Percentiles rank a stretch among this genome's conserved stretches.
phyloP scores from a whole-genome alignment of 2,113 vertebrate genomes.

The Cololabis saira region DNA sequence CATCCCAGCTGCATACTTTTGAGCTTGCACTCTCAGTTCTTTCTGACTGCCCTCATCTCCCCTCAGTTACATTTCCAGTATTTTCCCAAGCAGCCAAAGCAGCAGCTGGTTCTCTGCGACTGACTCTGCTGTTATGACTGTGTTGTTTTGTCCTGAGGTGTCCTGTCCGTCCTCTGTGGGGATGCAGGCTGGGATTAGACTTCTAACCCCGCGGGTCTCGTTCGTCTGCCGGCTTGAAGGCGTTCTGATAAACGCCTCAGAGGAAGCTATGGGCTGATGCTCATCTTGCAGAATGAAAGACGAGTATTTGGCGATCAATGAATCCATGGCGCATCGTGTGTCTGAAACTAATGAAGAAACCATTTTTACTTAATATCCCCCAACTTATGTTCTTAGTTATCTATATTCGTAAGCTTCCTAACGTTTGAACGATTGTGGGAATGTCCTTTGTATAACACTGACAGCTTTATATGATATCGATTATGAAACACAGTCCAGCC shows the following conservation, averaged over 20 bases:
- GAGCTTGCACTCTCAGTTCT: constrained; percentile 12
- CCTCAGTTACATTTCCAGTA: constrained; percentile 19
- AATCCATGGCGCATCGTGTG: background rate
- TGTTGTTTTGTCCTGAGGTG: constrained; percentile 40
- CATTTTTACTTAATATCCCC: no score
- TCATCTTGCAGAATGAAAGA: background rate
- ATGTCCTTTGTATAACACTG: no score
- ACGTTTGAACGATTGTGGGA: no score
- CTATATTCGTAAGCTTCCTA: no score
- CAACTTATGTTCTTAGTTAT: no score
- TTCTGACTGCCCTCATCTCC: background rate
- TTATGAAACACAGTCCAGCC: no score
- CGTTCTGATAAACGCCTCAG: constrained; percentile 22
- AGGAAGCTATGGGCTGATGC: constrained; percentile 27
- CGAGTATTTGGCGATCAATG: background rate
- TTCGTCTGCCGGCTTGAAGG: constrained; percentile 11
- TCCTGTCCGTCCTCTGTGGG: constrained; percentile 40
- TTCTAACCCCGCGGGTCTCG: constrained; percentile 6
- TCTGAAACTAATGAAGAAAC: no score
- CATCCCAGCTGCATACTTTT: constrained; percentile 5
- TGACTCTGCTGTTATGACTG: constrained; percentile 18
- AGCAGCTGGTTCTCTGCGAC: constrained; percentile 41
- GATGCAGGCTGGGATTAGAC: constrained; percentile 43
- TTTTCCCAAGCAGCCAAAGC: constrained; percentile 17
- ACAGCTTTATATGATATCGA: no score